Evolutionary conservation across 2,113 vertebrate genomes (phyloP), one percentile per base, ranked within the genome.

Genomic region (Symphodus melops): DNA sequence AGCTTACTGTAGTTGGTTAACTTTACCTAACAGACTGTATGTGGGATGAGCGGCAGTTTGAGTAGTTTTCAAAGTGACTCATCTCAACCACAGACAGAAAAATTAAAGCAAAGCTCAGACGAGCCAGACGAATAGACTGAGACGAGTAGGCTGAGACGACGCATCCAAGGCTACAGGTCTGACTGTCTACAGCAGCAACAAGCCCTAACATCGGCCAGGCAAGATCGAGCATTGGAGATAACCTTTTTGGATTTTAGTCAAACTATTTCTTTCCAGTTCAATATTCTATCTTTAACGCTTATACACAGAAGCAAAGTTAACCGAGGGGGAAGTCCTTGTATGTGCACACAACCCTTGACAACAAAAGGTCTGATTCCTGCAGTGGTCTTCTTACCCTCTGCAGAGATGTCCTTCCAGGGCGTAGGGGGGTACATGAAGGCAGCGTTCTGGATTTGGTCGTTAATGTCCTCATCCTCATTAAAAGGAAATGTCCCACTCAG

Each of bases 401-500:
- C 78, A 48, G 97, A 99, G 79, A 99, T 98, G 78, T 99, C 97
- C 90, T 95, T 98, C 98, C 98, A 99, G 53, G 97, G 98, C 44
- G 95, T 95, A 53, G 97, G 95, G 16, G 98, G 98, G 88, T 99
- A 99, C 98, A 99, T 99, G 92, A 99, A 99, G 2, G 96, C 98
- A 73, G 98, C 98, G 6, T 99, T 99, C 94, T 99, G 96, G 86
- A 99, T 99, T 91, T 99, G 98, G 86, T 99, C 98, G 10, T 98
- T 99, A 81, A 99, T 99, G 89, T 99, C 98, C 88, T 99, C 98
- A 54, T 99, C 98, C 86, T 99, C 98, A 28, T 99, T 99, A 79
- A 99, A 99, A 4, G 98, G 98, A 90, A 99, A 99, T 0, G 98
- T 99, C 68, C 97, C 98, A 70, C 97, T 98, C 72, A 99, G 91